Conservation (phyloP, 2,888 invertebrate genomes). For the Agrochola circellaris region DNA sequence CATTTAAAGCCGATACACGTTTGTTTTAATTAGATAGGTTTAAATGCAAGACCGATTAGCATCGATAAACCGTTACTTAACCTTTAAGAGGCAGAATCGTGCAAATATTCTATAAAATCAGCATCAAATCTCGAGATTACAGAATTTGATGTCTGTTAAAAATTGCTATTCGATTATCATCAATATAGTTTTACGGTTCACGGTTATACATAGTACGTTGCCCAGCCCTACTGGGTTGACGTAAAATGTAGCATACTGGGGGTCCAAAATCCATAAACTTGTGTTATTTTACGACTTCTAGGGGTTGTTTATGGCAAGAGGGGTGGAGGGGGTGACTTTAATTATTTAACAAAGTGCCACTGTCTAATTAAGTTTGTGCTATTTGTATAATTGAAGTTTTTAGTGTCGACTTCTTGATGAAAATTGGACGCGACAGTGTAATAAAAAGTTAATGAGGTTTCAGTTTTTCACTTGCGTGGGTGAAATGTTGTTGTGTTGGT, state of each 20-base stretch:
- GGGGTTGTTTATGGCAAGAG: conserved; percentile 76
- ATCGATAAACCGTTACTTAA: conserved; percentile 39
- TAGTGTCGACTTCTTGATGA: conserved; percentile 45
- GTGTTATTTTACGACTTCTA: conserved; percentile 78
- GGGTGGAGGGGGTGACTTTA: conserved; percentile 69
- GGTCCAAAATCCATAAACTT: conserved; percentile 72
- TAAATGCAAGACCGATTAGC: conserved; percentile 57
- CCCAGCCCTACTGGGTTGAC: conserved; percentile 61
- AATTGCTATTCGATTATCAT: conserved; percentile 61
- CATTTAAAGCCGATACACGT: conserved; percentile 59
- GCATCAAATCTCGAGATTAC: conserved; percentile 45
- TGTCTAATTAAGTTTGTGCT: conserved; percentile 68
- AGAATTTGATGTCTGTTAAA: conserved; percentile 36
- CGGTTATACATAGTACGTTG: conserved; percentile 54
- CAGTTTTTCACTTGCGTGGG: conserved; percentile 11
- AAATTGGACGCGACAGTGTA: conserved; percentile 41
- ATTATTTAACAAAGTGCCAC: conserved; percentile 73
- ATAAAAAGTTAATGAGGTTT: conserved; percentile 19
- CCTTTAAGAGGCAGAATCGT: conserved; percentile 49
- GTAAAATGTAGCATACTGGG: conserved; percentile 65
- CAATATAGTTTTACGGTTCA: conserved; percentile 55
- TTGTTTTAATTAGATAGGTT: conserved; percentile 54
- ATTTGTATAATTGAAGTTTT: conserved; percentile 67
- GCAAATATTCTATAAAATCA: conserved; percentile 57
- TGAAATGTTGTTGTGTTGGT: conserved; percentile 18